phyloP scores from a whole-genome alignment of 2,888 invertebrate species.

The Cabera pusaria region DNA sequence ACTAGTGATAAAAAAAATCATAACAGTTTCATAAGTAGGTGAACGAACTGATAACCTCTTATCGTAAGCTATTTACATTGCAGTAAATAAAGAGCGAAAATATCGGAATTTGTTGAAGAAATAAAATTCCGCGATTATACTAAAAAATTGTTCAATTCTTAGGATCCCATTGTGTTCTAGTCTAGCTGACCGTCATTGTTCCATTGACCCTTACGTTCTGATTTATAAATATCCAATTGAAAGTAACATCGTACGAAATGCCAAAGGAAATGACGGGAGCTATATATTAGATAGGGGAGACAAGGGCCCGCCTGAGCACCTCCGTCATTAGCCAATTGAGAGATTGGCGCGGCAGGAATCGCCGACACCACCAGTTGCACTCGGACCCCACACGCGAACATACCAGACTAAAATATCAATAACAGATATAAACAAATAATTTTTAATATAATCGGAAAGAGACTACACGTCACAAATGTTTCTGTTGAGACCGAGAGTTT shows the following conservation, averaged over 20 bases:
- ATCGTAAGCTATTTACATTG: too few species aligned
- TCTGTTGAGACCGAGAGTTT: constrained; percentile 43
- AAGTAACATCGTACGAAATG: constrained; percentile 50
- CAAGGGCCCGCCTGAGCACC: constrained; percentile 67
- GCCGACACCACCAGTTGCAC: constrained; percentile 53
- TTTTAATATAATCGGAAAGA: too few species aligned
- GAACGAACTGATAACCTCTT: constrained; percentile 13
- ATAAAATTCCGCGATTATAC: too few species aligned
- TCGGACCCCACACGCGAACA: constrained; percentile 47
- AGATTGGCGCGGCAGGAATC: constrained; percentile 64
- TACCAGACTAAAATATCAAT: constrained; percentile 31
- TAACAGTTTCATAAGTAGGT: constrained; percentile 3
- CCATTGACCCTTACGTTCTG: constrained; percentile 26
- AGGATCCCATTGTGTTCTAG: too few species aligned
- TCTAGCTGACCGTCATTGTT: too few species aligned
- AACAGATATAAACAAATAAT: background rate
- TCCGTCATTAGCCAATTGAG: constrained; percentile 76
- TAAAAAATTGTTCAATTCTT: too few species aligned
- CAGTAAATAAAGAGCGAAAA: too few species aligned
- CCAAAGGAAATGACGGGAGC: constrained; percentile 65
- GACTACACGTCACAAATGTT: constrained; percentile 49
- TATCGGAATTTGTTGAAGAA: too few species aligned
- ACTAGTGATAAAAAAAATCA: constrained; percentile 3
- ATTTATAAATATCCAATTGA: constrained; percentile 33
- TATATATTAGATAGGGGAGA: constrained; percentile 65